Evolutionary conservation across 2,797 vertebrate species (phyloP).

Genomic region (Loris lydekkerianus): DNA sequence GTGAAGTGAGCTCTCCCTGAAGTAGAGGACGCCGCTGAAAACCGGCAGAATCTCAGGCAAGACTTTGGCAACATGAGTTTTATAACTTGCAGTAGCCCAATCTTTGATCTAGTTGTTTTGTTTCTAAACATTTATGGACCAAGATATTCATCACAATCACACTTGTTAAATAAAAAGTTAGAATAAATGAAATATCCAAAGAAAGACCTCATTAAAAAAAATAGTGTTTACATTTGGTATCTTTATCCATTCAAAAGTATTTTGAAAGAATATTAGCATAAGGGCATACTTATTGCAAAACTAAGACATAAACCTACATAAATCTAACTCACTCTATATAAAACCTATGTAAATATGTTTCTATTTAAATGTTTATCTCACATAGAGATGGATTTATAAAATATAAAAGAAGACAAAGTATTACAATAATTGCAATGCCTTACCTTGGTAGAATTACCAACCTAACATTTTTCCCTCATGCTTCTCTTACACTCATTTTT

Average conservation of each 20-base stretch:
- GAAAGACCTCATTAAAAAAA: background rate
- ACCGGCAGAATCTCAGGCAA: background rate
- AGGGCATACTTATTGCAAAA: background rate
- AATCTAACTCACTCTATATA: background rate
- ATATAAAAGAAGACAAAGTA: background rate
- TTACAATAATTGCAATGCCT: background rate
- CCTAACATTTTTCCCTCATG: slow-evolving; percentile 9
- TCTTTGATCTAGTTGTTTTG: background rate
- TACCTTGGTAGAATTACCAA: background rate
- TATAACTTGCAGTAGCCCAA: background rate
- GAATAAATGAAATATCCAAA: slow-evolving; percentile 1
- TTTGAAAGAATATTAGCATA: background rate
- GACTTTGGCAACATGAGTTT: background rate
- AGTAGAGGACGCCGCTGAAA: too few species aligned
- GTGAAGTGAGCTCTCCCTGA: background rate
- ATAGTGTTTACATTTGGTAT: background rate
- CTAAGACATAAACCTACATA: background rate
- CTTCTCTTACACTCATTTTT: background rate
- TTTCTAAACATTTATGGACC: slow-evolving; percentile 11
- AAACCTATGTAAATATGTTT: background rate
- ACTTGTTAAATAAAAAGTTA: background rate
- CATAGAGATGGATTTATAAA: background rate
- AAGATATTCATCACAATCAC: background rate
- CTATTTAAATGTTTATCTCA: background rate
- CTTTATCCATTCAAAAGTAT: slow-evolving; percentile 1